Evolutionary conservation across 2,888 invertebrate species (phyloP).

Genomic region (Drosophila falleni): DNA sequence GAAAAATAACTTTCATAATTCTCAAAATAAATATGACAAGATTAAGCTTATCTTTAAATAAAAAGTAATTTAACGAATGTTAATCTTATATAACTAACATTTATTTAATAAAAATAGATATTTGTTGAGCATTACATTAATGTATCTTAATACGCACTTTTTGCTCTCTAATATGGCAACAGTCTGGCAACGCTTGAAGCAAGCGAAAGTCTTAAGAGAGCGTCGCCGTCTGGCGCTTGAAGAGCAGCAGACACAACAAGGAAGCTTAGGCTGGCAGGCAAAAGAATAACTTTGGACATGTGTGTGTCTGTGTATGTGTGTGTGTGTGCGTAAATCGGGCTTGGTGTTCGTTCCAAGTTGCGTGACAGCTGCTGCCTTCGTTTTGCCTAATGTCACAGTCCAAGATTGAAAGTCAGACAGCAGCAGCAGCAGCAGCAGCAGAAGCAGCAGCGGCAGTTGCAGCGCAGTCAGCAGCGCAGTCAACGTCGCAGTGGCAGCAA

Average conservation of each 20-base stretch:
- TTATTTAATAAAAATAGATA: too few relatives aligned
- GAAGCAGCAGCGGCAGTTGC: conserved; percentile 25
- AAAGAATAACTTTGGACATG: conserved; percentile 15
- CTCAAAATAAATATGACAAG: too few relatives aligned
- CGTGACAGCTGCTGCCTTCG: conserved; percentile 44
- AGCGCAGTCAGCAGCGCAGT: conserved; percentile 35
- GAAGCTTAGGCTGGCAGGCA: conserved; percentile 23
- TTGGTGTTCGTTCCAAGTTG: conserved; percentile 12
- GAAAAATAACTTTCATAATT: too few relatives aligned
- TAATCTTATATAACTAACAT: too few relatives aligned
- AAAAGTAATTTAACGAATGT: too few relatives aligned
- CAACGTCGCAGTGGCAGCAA: neutral
- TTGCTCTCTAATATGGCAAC: neutral
- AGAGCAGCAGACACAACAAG: conserved; percentile 39
- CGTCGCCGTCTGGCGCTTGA: neutral
- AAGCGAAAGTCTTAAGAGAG: conserved; percentile 44
- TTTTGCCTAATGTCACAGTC: conserved; percentile 27
- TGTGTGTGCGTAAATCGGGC: conserved; percentile 12
- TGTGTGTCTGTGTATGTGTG: conserved; percentile 6
- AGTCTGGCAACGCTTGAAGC: conserved; percentile 38
- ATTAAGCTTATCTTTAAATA: too few relatives aligned
- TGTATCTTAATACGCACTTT: neutral
- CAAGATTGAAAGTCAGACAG: conserved; percentile 59
- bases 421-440: conserved; percentile 13
- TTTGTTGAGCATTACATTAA: too few relatives aligned